A percentile compares a stretch with the other conserved stretches of the same genome.
Evolutionary conservation across 2,797 vertebrate species (phyloP).

Genomic region (Lutjanus argentimaculatus): DNA sequence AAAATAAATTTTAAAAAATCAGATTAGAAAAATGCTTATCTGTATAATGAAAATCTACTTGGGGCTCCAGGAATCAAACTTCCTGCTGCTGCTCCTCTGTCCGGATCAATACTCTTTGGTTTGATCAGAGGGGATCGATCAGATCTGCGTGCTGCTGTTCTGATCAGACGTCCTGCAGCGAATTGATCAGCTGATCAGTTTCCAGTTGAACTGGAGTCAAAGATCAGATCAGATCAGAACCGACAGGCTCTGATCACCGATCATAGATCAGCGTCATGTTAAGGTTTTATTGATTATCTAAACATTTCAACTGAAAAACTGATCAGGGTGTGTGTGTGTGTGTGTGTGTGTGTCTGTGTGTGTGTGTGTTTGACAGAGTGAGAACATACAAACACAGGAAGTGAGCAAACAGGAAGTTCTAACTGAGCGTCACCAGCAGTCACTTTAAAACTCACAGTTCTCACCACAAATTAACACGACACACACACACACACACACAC

Average conservation of each 20-base stretch:
- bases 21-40: no score
- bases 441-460: background rate
- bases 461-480: background rate
- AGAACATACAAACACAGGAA: constrained; percentile 11
- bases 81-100: background rate
- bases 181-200: constrained; percentile 7
- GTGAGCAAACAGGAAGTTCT: constrained; percentile 14
- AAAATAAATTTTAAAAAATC: no score
- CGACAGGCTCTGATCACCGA: background rate
- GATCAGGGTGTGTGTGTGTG: background rate
- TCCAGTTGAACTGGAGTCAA: background rate
- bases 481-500: constrained; percentile 7
- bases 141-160: constrained; percentile 9
- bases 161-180: constrained; percentile 8
- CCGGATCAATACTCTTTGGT: constrained; percentile 15
- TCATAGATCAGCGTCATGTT: background rate
- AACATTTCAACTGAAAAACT: background rate
- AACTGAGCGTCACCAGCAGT: background rate
- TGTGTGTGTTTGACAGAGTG: background rate
- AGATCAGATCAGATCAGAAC: background rate
- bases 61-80: no score
- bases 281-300: background rate
- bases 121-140: background rate
- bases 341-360: constrained; percentile 18
- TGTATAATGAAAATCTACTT: no score